Evolutionary conservation across 1,140 invertebrate genomes (phyloP), one percentile per base, ranked within the genome.

Genomic region (Euschistus heros): DNA sequence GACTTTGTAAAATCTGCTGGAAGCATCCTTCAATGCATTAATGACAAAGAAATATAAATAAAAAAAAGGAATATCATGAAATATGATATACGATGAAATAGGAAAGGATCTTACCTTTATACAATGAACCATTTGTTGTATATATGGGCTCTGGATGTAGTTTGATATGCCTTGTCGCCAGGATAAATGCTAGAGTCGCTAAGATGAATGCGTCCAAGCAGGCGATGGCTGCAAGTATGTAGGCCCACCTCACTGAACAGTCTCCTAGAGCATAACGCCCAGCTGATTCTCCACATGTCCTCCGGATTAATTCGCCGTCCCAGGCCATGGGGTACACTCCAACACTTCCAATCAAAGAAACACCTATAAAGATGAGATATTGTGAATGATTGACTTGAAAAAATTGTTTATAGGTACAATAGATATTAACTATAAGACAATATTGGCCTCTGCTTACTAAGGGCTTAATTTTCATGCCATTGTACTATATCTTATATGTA

Each of bases 211-310:
- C 92, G 76, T 98, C 95, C 67, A 96, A 78, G 66, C 94, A 89
- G 0, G 89, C 88, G 59, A 98, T 94, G 60, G 93, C 87, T 15
- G 93, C 93, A 66, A 98, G 79, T 8, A 96, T 83, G 78, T 93
- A 97, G 0, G 94, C 94, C 96, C 96, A 98, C 68, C 94, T 83
- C 18, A 98, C 83, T 44, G 85, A 86, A 74, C 96, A 99, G 13
- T 86, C 81, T 47, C 87, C 88, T 69, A 86, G 79, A 71, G 82
- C 79, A 74, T 88, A 95, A 37, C 82, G 82, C 69, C 83, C 84
- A 1, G 91, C 86, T 10, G 86, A 80, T 14, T 84, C 81, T 0
- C 93, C 93, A 73, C 96, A 98, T 0, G 96, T 89, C 68, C 86
- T 83, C 62, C 85, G 82, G 10, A 98, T 89, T 65, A 84, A 78